Evolutionary conservation across 2,888 invertebrate genomes (phyloP).

Genomic region (Agrotis puta): DNA sequence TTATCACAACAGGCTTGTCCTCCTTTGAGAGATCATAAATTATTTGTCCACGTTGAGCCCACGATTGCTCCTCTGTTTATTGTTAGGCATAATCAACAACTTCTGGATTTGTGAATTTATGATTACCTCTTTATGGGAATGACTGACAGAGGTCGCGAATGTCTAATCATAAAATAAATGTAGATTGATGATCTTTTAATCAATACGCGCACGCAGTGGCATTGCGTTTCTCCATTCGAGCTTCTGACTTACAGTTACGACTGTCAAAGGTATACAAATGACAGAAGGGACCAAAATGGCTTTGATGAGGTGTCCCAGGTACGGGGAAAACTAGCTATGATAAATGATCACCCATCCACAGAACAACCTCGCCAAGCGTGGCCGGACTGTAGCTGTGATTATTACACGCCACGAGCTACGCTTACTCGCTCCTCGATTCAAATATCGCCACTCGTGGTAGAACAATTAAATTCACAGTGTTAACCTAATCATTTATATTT

Average conservation of each 20-base stretch:
- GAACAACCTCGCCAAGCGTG: too few species aligned
- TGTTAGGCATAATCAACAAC: conserved; percentile 53
- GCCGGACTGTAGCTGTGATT: too few species aligned
- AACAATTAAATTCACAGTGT: background rate
- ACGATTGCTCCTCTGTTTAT: conserved; percentile 44
- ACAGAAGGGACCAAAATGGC: too few species aligned
- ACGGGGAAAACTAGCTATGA: too few species aligned
- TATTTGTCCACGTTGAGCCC: conserved; percentile 66
- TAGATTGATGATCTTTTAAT: background rate
- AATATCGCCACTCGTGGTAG: background rate
- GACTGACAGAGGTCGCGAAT: background rate
- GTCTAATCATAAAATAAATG: background rate
- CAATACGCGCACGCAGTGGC: background rate
- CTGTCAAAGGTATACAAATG: too few species aligned
- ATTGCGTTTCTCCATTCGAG: background rate
- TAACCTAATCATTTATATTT: background rate
- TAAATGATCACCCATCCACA: too few species aligned
- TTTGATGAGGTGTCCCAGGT: too few species aligned
- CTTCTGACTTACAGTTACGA: too few species aligned
- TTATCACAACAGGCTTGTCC: conserved; percentile 67
- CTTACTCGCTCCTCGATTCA: too few species aligned
- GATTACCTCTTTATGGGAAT: background rate
- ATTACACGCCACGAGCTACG: background rate
- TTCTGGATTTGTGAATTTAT: conserved; percentile 31
- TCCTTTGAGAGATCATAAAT: conserved; percentile 70